phyloP scores from a whole-genome alignment of 2,113 vertebrate genomes.

The Aptenodytes patagonicus region DNA sequence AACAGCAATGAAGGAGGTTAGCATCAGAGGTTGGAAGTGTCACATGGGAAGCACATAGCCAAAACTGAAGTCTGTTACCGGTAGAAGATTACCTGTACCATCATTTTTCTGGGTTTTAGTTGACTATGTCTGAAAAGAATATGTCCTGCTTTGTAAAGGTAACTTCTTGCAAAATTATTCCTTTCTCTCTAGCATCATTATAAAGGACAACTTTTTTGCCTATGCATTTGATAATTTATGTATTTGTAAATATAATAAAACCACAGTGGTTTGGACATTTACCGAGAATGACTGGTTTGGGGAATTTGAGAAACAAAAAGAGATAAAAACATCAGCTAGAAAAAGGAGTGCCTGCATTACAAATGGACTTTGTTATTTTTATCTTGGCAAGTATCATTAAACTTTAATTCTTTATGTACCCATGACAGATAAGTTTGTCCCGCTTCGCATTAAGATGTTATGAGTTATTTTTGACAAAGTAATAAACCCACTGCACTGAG shows the following conservation, averaged over 20 bases:
- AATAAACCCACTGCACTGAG: not conserved
- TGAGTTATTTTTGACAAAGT: constrained; percentile 18
- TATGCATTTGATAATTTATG: constrained; percentile 16
- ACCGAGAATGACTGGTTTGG: constrained; percentile 38
- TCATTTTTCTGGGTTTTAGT: not conserved
- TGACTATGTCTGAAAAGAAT: not conserved
- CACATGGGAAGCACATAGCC: not conserved
- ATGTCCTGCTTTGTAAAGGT: not conserved
- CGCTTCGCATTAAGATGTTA: not conserved
- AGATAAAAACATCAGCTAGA: constrained; percentile 54
- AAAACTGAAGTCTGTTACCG: not conserved
- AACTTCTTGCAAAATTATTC: not conserved
- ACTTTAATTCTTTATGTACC: constrained; percentile 27
- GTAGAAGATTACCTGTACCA: not conserved
- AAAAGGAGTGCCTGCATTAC: constrained; percentile 53
- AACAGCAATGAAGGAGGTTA: not conserved
- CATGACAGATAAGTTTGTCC: constrained; percentile 23
- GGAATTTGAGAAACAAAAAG: constrained; percentile 45
- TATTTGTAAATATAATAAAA: constrained; percentile 43
- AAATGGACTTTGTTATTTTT: constrained; percentile 55
- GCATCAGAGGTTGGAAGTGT: not conserved
- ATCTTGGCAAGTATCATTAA: constrained; percentile 48
- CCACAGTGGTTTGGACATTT: constrained; percentile 21
- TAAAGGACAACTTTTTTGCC: not conserved
- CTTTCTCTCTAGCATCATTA: not conserved